Evolutionary conservation across 2,113 vertebrate species (phyloP), one percentile per base, ranked within the genome.

Genomic region (Hylia prasina): DNA sequence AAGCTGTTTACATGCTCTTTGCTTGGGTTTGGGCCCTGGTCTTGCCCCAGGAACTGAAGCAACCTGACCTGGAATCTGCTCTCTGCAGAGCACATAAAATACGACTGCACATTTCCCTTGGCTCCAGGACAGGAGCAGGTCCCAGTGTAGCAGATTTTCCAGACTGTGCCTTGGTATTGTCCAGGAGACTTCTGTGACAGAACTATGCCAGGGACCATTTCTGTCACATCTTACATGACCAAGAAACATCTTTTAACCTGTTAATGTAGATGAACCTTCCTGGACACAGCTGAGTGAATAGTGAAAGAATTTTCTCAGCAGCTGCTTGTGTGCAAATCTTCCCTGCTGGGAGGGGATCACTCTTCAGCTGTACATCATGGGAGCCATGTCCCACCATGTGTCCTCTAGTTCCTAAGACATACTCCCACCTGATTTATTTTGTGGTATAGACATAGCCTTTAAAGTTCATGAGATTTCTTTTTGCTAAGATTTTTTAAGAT

Each of bases 21-120:
- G 15, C 16, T 31, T 11, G 24, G 9, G 15, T 45, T 57, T 65
- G 79, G 47, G 28, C 27, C 23, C 25, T 39, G 47, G 7, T 27
- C 21, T 14, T 51, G 39, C 8, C 14, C 50, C 48, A 51, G 33
- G 31, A 45, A 33, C 25, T 47, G 15, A 63, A 63, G 33, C 15
- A 78, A 39, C 12, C 33, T 45, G n/a, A 12, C 2, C 30, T 0
- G 0, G 3, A 82, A 13, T 11, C 58, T 78, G 31, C 20, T 84
- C 20, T 68, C 69, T 75, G 30, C 27, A 57, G 12, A 2, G 21
- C 1, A 1, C 15, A 42, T 0, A 0, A 10, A 86, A 53, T 3
- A 2, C 50, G 11, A 54, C 13, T 3, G 3, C 39, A 69, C 13
- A 78, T n/a, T 83, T 50, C 35, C 18, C 16, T 45, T 63, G 33